Base-by-base conservation (phyloP, 2,113 vertebrate species). In the Pelecanus crispus region DNA sequence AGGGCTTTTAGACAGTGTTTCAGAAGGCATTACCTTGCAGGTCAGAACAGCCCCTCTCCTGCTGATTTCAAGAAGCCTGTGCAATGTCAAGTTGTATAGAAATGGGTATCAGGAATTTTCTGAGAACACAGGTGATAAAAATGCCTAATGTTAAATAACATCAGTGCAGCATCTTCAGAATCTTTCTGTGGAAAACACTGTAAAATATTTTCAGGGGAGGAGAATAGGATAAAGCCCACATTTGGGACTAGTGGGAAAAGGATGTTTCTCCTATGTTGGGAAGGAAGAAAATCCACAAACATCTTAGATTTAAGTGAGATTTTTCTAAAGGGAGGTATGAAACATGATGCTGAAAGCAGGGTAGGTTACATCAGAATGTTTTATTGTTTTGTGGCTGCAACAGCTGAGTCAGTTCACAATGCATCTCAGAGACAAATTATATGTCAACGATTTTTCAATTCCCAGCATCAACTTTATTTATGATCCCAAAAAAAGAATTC, bases 391-490 rank as follows among this genome's bases (percentile, higher is more conserved):
- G 71, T 53, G 50, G 31, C 81, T 89, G 72, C 66, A 96, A 66
- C 44, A 90, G 70, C 90, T 94, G 94, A 92, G 90, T 96, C 95
- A 93, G 89, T 97, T 84, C 58, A 52, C 71, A 70, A 19, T 80
- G 62, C 29, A 49, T 92, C 73, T 94, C 4, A 0, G 53, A 94
- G 78, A 94, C 22, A 94, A 96, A 94, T 73, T 93, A 40, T 82
- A 47, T 59, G 88, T 88, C 85, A 92, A 86, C 2, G 1, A 63
- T 93, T 94, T 94, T 86, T 93, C 92, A 53, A 16, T 92, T 91
- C 65, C 70, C 34, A 68, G 4, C 21, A 74, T 89, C 59, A 91
- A 44, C 18, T 94, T 42, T 90, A 94, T 94, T 97, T 96, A 97
- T 88, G 71, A 88, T 91, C 5, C 1, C 55, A 24, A 78, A 96